Base-by-base conservation (phyloP, 1,140 invertebrate genomes). In the Drosophila pseudoobscura region DNA sequence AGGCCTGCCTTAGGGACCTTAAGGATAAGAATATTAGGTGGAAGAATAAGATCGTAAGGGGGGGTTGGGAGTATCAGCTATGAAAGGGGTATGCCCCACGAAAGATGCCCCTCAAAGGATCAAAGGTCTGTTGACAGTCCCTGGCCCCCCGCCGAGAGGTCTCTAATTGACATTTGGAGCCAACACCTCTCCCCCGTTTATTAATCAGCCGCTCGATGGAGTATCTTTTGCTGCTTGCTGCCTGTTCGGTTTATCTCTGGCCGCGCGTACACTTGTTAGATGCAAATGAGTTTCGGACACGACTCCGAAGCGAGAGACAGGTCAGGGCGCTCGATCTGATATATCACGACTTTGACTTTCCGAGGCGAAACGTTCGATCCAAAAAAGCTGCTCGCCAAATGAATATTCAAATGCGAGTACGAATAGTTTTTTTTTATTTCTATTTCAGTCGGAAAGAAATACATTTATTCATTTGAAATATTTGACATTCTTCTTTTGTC, bases 201-300 rank as follows among this genome's bases (percentile, higher is more conserved):
- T 80, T 84, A 87, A 87, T 87, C 78, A 68, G 52, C 20, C 50
- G 71, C 57, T 70, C 56, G 54, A 29, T 22, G 31, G 35, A 9
- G 11, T 45, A 13, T 15, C 35, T 39, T 46, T 69, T 65, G 64
- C 17, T 17, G 17, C 17, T 17, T 17, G 17, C 17, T 17, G 17
- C 17, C 17, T 52, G 26, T 41, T 35, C 13, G 31, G n/a, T 46
- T 8, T 8, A 64, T 54, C 79, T 39, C 11, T 39, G 13, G 5
- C 11, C 35, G 3, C 35, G 11, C 78, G 59, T 78, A 82, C 83
- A 82, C 75, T 82, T 87, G 82, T 87, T 68, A 88, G 47, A 87
- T 87, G 83, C 83, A 87, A 87, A 87, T 87, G 75, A 78, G 69
- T 22, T 39, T 62, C 26, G 52, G 46, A 75, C 72, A 58, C 58